A percentile compares a stretch with the other conserved stretches of the same genome.
These are phyloP conservation scores for Elymnias hypermnestra DNA, from an alignment of 1,140 invertebrate species.

Conservation along the genomic window DNA sequence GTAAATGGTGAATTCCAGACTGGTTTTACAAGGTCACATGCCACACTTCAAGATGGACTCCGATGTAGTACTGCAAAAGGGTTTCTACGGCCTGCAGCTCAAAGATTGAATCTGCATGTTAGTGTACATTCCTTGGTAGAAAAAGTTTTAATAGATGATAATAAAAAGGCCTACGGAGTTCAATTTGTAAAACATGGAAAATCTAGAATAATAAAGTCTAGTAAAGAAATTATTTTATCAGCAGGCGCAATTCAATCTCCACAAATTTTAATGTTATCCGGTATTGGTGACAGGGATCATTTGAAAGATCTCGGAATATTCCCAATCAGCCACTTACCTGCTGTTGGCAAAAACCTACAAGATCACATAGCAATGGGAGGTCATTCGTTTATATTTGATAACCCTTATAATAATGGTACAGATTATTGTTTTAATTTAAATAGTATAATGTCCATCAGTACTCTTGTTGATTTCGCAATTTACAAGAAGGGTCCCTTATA, in stretches of 20 bases:
- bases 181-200: conserved; percentile 75
- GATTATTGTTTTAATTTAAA: conserved; percentile 79
- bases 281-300: conserved; percentile 82
- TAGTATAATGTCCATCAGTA: conserved; percentile 71
- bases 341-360: conserved; percentile 89
- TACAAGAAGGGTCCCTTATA: conserved; percentile 80
- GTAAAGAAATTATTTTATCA: conserved; percentile 83
- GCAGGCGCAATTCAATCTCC: conserved; percentile 85
- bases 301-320: conserved; percentile 79
- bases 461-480: conserved; percentile 76
- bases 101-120: conserved; percentile 85
- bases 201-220: conserved; percentile 72
- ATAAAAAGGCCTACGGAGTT: conserved; percentile 79
- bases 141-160: conserved; percentile 79
- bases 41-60: conserved; percentile 87
- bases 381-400: conserved; percentile 76
- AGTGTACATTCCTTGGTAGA: conserved; percentile 80
- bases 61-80: conserved; percentile 90
- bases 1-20: conserved; percentile 85
- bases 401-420: conserved; percentile 60
- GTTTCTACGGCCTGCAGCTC: conserved; percentile 83
- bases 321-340: conserved; percentile 78
- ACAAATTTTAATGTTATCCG: conserved; percentile 89
- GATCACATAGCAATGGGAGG: conserved; percentile 84
- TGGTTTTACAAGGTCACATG: conserved; percentile 84